Percentiles rank a stretch among this genome's conserved stretches.
Evolutionary conservation across 2,888 invertebrate genomes (phyloP).

Genomic region (Diaperis boleti): DNA sequence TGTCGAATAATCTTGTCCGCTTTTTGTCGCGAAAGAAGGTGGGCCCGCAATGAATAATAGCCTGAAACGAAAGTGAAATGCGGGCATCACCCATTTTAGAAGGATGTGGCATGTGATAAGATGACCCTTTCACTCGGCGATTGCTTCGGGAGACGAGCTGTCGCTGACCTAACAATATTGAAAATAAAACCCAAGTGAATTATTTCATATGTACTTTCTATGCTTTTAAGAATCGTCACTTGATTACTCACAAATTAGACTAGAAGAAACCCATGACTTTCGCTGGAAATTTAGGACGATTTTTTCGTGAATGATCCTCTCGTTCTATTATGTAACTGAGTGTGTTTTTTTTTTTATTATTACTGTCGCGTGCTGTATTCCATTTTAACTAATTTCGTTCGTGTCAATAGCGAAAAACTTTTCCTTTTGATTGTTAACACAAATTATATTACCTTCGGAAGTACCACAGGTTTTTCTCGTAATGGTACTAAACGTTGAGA

Average conservation of each 20-base stretch:
- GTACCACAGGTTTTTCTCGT: background rate
- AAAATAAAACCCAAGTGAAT: slow-evolving; percentile 12
- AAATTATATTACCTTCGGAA: background rate
- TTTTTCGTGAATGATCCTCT: background rate
- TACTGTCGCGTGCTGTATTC: slow-evolving; percentile 15
- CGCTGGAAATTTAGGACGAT: background rate
- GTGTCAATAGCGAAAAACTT: background rate
- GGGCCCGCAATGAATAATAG: slow-evolving; percentile 6
- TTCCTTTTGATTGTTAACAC: slow-evolving; percentile 11
- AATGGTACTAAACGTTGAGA: background rate
- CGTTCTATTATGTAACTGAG: background rate
- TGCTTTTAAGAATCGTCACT: slow-evolving; percentile 1
- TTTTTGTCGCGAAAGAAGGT: slow-evolving; percentile 8
- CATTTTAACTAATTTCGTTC: background rate
- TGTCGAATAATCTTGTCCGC: background rate
- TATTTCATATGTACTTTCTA: slow-evolving; percentile 19
- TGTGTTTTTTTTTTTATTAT: slow-evolving; percentile 1
- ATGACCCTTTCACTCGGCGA: slow-evolving; percentile 21
- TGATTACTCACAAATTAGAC: background rate
- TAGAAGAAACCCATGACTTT: slow-evolving; percentile 12
- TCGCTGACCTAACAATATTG: slow-evolving; percentile 16
- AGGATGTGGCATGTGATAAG: slow-evolving; percentile 13
- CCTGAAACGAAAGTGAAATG: slow-evolving; percentile 24
- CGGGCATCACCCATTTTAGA: slow-evolving; percentile 17
- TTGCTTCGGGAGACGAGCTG: slow-evolving; percentile 5